These are phyloP conservation scores for Eristalinus aeneus DNA, from an alignment of 2,888 invertebrate species.

Conservation along the genomic window DNA sequence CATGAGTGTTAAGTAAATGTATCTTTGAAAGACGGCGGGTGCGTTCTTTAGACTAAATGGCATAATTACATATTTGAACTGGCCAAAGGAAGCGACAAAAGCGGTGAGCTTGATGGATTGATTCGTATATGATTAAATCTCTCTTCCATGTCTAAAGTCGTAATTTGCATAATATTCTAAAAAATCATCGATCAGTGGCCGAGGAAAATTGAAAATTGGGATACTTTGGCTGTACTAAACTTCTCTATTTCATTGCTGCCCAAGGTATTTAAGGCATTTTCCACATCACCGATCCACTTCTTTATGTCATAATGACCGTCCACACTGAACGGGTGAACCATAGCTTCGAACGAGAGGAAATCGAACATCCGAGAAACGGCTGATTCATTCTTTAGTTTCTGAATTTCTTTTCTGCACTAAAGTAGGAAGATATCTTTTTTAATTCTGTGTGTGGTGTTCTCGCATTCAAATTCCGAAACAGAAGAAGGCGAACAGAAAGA, in stretches of 20 bases:
- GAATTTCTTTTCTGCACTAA: neutral
- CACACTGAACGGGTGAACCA: neutral
- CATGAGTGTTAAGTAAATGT: neutral
- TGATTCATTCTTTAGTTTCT: neutral
- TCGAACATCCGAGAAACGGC: neutral
- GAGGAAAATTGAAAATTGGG: conserved; percentile 59
- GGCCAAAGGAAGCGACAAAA: conserved; percentile 5
- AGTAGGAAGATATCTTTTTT: neutral
- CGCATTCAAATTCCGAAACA: no score
- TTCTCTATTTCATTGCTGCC: neutral
- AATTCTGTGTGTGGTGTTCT: no score
- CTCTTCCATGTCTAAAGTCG: conserved; percentile 8
- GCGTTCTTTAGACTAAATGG: conserved; percentile 25
- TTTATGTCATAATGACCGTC: neutral
- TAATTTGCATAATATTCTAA: neutral
- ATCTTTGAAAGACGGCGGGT: neutral
- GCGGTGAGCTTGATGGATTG: conserved; percentile 11
- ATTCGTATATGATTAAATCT: neutral
- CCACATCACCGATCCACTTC: neutral
- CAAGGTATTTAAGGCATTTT: neutral
- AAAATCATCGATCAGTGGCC: conserved; percentile 63
- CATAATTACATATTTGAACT: conserved; percentile 6
- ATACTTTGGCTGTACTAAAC: neutral
- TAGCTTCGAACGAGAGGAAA: neutral
- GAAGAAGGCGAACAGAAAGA: no score